These are phyloP conservation scores for Leptinotarsa defecta DNA, from an alignment of 1,140 invertebrate genomes.

Conservation along the genomic window DNA sequence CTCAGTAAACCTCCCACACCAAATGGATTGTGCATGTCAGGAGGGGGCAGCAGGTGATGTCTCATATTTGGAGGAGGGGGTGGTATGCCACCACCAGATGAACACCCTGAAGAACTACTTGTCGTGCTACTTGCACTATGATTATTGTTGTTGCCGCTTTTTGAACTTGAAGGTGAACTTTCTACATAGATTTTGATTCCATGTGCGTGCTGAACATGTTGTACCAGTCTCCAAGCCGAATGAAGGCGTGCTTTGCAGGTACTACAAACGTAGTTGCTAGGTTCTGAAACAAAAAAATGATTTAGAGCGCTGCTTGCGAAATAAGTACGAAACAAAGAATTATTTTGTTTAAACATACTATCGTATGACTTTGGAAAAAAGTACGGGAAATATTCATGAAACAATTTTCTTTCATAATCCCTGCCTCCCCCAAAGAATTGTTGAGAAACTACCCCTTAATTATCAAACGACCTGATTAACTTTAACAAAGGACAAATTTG, in stretches of 20 bases:
- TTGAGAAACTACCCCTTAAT: no score
- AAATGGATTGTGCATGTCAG: constrained; percentile 71
- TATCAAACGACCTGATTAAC: no score
- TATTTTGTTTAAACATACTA: no score
- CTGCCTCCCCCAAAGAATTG: no score
- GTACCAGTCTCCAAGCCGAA: constrained; percentile 92
- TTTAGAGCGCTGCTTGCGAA: no score
- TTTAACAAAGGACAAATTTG: no score
- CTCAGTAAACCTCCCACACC: constrained; percentile 68
- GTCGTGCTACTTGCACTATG: constrained; percentile 62
- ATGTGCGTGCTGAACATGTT: constrained; percentile 92
- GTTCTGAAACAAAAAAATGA: constrained; percentile 78
- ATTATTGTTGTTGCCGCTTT: constrained; percentile 59
- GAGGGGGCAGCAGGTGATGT: constrained; percentile 68
- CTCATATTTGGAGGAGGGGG: constrained; percentile 65
- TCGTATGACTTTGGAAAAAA: no score
- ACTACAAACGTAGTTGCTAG: constrained; percentile 90
- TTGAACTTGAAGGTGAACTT: constrained; percentile 59
- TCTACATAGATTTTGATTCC: constrained; percentile 92
- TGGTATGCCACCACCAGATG: constrained; percentile 63
- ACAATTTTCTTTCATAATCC: no score
- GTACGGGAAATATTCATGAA: no score
- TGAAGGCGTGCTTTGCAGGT: constrained; percentile 88
- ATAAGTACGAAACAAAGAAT: no score
- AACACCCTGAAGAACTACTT: constrained; percentile 62